Evolutionary conservation across 2,797 vertebrate species (phyloP), one percentile per base, ranked within the genome.

Genomic region (Halcyon smyrnensis): DNA sequence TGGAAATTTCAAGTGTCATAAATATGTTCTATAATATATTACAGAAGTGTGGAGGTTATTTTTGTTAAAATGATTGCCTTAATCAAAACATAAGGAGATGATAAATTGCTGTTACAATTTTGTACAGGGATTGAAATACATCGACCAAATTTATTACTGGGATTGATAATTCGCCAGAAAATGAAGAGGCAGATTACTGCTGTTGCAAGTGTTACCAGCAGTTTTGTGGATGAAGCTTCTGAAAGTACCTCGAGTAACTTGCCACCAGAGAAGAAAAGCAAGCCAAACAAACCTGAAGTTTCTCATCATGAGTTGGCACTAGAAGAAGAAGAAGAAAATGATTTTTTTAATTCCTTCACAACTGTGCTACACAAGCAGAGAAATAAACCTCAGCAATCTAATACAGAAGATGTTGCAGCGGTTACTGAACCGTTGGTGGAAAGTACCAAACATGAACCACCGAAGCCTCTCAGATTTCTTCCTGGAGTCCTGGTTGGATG

Each of bases 151-250:
- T 98, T 99, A n/a, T 98, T 99, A 60, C 97, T 99, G 73, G 99
- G 99, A 86, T 98, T 99, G 85, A 98, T 99, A 91, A 99, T 99
- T 96, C 99, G 99, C 50, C 99, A 99, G 91, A 99, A 99, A 96
- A 97, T 98, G 36, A 99, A 99, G 97, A 98, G 99, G 45, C 99
- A 98, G 87, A 99, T 97, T n/a, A 88, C 96, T 79, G 93, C 97
- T 85, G 95, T 87, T 86, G 39, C 94, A 77, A 97, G 64, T 45
- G 84, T 97, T 68, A 56, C 88, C 30, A 89, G 95, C 28, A 97
- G 98, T 90, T 98, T 99, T 59, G 93, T 97, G 6, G 98, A 98
- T 60, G 99, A 99, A 83, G 46, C 97, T 69, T 96, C 98, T 39
- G 99, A 99, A 97, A 95, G 79, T 36, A 74, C 90, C 8, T 75